Percentiles rank a stretch among this genome's conserved stretches.
These are phyloP conservation scores for Dusona sp. DNA, from an alignment of 2,888 invertebrate genomes.

Conservation along the genomic window DNA sequence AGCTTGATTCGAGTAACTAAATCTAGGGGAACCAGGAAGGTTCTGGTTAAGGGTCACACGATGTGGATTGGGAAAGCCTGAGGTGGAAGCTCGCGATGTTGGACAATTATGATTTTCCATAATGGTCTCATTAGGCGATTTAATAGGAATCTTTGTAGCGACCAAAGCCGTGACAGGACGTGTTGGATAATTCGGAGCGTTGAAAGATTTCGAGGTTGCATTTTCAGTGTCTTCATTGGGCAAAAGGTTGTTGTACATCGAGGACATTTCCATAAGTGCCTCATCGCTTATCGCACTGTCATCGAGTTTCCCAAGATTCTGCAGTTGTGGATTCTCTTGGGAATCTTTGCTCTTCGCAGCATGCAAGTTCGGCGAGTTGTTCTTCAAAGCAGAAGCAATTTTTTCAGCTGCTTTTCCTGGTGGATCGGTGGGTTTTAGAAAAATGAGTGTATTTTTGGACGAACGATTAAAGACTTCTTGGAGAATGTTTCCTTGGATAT, in stretches of 20 bases:
- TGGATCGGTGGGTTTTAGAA: constrained; percentile 72
- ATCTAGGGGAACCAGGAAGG: neutral
- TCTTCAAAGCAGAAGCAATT: constrained; percentile 39
- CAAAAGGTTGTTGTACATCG: constrained; percentile 73
- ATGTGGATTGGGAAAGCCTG: neutral
- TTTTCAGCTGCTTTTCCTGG: constrained; percentile 57
- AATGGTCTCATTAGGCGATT: constrained; percentile 8
- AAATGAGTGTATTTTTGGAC: constrained; percentile 72
- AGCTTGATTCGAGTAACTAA: constrained; percentile 68
- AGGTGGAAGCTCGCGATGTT: neutral
- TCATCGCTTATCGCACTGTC: constrained; percentile 73
- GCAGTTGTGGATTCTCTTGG: constrained; percentile 27
- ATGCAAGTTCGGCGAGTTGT: constrained; percentile 36
- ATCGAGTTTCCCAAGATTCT: constrained; percentile 69
- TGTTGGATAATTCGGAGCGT: neutral
- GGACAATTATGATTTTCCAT: constrained; percentile 18
- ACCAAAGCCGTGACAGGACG: constrained; percentile 24
- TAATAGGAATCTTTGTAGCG: constrained; percentile 28
- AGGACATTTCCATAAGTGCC: constrained; percentile 75
- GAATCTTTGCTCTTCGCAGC: constrained; percentile 27
- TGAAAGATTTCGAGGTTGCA: constrained; percentile 3
- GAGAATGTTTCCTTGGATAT: constrained; percentile 69
- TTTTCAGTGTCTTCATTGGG: constrained; percentile 62
- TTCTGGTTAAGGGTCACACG: constrained; percentile 1
- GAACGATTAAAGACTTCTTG: constrained; percentile 72